These are phyloP conservation scores for Rhynchophorus ferrugineus DNA, from an alignment of 1,140 invertebrate genomes.

Conservation along the genomic window DNA sequence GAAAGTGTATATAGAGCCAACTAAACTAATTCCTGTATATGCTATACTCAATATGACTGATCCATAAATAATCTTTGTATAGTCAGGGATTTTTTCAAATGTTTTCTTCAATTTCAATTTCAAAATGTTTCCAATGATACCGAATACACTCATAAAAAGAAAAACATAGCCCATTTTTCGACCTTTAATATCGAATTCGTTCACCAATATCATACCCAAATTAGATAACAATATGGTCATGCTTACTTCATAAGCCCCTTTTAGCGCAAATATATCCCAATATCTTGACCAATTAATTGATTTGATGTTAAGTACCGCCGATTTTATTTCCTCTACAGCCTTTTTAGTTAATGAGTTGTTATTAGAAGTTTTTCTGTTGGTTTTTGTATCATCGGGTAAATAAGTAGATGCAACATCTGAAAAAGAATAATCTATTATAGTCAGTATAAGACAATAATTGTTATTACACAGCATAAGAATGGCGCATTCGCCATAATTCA, in stretches of 20 bases:
- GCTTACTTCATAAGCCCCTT: conserved; percentile 13
- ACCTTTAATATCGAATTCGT: conserved; percentile 13
- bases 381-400: conserved; percentile 1
- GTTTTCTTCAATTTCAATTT: conserved; percentile 12
- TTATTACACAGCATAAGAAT: no score
- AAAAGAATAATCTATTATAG: conserved; percentile 8
- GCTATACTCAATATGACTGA: conserved; percentile 8
- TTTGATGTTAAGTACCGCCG: conserved; percentile 11
- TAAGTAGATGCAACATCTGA: conserved; percentile 10
- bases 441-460: neutral
- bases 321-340: conserved; percentile 6
- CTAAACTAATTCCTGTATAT: conserved; percentile 19
- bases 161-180: conserved; percentile 19
- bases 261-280: conserved; percentile 12
- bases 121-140: conserved; percentile 5
- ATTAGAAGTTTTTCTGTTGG: neutral
- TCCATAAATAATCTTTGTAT: conserved; percentile 14
- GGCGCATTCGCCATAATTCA: no score
- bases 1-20: conserved; percentile 13
- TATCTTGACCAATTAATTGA: conserved; percentile 17
- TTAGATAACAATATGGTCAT: conserved; percentile 8
- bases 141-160: conserved; percentile 9
- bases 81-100: conserved; percentile 18
- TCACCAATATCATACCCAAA: conserved; percentile 5
- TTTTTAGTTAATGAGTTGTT: conserved; percentile 4